Evolutionary conservation across 2,888 invertebrate species (phyloP), one percentile per base, ranked within the genome.

Genomic region (Stenodema calcarata): DNA sequence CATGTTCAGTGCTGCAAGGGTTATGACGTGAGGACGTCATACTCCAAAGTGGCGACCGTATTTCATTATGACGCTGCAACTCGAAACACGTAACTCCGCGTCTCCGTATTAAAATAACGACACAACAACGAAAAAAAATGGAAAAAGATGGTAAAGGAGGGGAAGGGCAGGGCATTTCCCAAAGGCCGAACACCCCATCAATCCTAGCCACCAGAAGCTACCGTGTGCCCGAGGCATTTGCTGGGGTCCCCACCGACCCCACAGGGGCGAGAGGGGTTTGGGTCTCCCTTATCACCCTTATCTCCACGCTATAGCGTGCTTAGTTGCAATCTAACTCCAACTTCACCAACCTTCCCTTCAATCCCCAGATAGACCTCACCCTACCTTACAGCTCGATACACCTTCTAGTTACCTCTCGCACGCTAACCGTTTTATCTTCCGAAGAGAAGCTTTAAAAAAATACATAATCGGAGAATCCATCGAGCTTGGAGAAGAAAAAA

Each of bases 401-500:
- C 35, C 78, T 41, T 27, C 78, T 78, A 78, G 78, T 78, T 78
- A 78, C 78, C 78, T 12, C 44, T 14, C 9, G 78, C 78, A 78
- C 78, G 78, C 78, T 44, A 78, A 78, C 78, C 78, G 78, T 78
- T 78, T 78, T 78, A 78, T 78, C 78, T 44, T 78, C 27, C 44
- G 27, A 11, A 44, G 18, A 44, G 44, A 16, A 73, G 35, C 35
- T 35, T 73, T 73, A 3, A 30, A 73, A 30, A 73, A 73, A 73
- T 30, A 73, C 28, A 69, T 73, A 73, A 73, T 62, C 62, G 62
- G 62, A 62, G 18, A 62, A 62, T 62, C 23, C 62, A 62, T 62
- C 23, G 62, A 62, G 23, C 62, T 62, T 62, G 23, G 18, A 62
- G 18, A 62, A 62, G 7, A 62, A 50, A 50, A 50, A 50, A 16